Evolutionary conservation across 2,797 vertebrate genomes (phyloP), one percentile per base, ranked within the genome.

Genomic region (Pseudochromis fuscus): DNA sequence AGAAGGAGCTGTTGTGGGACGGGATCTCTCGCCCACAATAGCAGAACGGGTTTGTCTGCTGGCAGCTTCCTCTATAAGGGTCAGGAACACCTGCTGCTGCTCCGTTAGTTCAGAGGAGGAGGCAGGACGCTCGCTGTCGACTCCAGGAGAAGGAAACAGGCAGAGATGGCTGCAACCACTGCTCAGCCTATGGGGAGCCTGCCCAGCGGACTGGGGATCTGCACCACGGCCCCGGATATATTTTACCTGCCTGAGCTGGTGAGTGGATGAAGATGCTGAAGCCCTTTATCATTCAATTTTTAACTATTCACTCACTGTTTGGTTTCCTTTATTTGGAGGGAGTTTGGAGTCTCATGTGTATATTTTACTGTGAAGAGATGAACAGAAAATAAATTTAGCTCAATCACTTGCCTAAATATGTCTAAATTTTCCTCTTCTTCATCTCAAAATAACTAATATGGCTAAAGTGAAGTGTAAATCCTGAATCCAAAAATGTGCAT

Each of bases 171-270:
- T 84, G 87, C 91, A 8, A 87, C 79, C 8, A 86, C 91, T 4
- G 82, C 88, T 61, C 86, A 93, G 77, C 64, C 90, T 5, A 85
- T 88, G 87, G 87, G 80, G 38, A 93, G 58, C 71, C 88, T 96
- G 82, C 95, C 95, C 75, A 95, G 94, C 6, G 95, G 95, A 45
- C 27, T 94, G 48, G 86, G 75, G 1, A 93, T 95, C 33, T 95
- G 95, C 83, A 87, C 73, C 59, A 93, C 93, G 0, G 89, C 87
- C 15, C 95, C 96, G 0, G 95, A 96, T 79, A 69, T 95, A 51
- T 91, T 96, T 27, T 95, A 94, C 87, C 40, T 95, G 58, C 93
- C 94, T 0, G 96, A 96, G 53, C 93, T 96, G 91, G 96, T 96
- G 85, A 95, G 95, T 94, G 76, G 27, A 31, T 15, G 2, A 5